These are phyloP conservation scores for Rissa tridactyla DNA, from an alignment of 2,113 vertebrate genomes.

Conservation along the genomic window DNA sequence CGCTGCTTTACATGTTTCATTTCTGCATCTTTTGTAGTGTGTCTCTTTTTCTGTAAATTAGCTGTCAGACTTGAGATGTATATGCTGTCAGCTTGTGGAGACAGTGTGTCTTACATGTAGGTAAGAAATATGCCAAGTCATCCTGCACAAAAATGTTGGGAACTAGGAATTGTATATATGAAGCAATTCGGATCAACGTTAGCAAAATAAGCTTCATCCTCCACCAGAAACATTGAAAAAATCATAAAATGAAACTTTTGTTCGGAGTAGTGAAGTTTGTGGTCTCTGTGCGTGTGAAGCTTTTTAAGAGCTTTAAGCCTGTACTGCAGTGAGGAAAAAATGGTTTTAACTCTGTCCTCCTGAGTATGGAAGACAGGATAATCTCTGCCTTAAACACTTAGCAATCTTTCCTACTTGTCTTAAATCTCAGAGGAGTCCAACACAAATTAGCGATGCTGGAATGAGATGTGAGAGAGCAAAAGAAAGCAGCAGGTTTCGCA, in stretches of 20 bases:
- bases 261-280: not conserved
- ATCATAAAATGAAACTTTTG: not conserved
- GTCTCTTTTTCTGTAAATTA: not conserved
- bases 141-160: not conserved
- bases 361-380: not conserved
- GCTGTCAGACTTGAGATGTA: not conserved
- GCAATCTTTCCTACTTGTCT: not conserved
- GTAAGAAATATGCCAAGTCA: not conserved
- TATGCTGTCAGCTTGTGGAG: not conserved
- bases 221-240: not conserved
- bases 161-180: not conserved
- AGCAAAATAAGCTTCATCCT: not conserved
- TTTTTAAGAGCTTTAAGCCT: not conserved
- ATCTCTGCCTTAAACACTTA: not conserved
- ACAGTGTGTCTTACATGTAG: not conserved
- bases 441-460: not conserved
- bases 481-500: not conserved
- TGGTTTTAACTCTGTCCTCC: not conserved
- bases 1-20: not conserved
- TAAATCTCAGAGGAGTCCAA: not conserved
- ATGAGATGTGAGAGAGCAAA: not conserved
- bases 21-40: not conserved
- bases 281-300: not conserved
- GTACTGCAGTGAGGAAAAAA: not conserved
- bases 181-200: not conserved